Evolutionary conservation across 2,797 vertebrate genomes (phyloP).

Genomic region (Chloroceryle inda): DNA sequence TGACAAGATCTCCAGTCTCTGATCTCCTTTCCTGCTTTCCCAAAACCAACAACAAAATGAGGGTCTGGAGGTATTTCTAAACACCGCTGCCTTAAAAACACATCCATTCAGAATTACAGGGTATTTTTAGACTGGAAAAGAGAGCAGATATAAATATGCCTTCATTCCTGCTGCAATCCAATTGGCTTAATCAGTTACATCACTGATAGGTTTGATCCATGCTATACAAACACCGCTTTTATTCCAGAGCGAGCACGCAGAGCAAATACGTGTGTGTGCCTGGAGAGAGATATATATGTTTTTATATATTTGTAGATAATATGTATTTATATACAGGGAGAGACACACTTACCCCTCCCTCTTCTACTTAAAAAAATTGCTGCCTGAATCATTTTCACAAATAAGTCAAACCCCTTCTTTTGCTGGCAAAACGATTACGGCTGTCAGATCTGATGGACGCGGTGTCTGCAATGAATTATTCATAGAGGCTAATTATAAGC

Average conservation of each 20-base stretch:
- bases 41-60: background rate
- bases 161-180: constrained; percentile 32
- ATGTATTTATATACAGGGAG: background rate
- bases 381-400: constrained; percentile 39
- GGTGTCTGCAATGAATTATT: constrained; percentile 72
- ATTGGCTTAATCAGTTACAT: constrained; percentile 60
- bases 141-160: constrained; percentile 54
- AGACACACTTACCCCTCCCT: background rate
- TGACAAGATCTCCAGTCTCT: background rate
- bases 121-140: constrained; percentile 63
- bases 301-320: background rate
- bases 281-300: background rate
- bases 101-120: constrained; percentile 2
- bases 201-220: constrained; percentile 31
- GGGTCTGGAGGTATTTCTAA: constrained; percentile 16
- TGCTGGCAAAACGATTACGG: constrained; percentile 48
- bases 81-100: background rate
- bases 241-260: background rate
- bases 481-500: constrained; percentile 75
- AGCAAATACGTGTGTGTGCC: background rate
- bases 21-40: background rate
- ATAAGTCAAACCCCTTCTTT: constrained; percentile 53
- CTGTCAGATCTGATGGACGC: constrained; percentile 46
- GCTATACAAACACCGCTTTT: background rate
- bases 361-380: background rate